Conservation (phyloP, 2,888 invertebrate genomes). For the Luperina testacea region DNA sequence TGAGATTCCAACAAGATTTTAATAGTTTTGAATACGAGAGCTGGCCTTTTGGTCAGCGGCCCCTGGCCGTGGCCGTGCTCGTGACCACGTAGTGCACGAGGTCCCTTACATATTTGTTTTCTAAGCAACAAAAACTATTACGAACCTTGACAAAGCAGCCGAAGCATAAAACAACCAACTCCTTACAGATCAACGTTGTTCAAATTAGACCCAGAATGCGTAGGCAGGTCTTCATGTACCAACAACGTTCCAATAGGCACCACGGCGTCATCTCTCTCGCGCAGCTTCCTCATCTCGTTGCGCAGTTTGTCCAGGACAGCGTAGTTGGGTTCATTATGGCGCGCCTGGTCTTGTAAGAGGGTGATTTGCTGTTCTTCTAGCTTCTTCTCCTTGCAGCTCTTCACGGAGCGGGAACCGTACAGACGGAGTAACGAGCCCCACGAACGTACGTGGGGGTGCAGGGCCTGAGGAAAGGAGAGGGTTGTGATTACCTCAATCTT, state of each 20-base stretch:
- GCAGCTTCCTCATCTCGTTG: slow-evolving; percentile 94
- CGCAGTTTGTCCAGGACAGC: slow-evolving; percentile 96
- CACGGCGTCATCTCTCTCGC: slow-evolving; percentile 91
- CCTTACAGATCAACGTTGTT: slow-evolving; percentile 93
- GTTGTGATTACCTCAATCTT: neutral
- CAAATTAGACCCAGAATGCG: slow-evolving; percentile 93
- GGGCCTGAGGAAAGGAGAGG: slow-evolving; percentile 81
- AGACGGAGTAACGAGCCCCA: slow-evolving; percentile 98
- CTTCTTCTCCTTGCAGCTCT: slow-evolving; percentile 97
- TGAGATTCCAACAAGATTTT: neutral
- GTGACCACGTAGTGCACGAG: neutral
- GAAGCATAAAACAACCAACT: neutral
- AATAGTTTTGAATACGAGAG: neutral
- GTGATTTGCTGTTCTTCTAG: slow-evolving; percentile 98
- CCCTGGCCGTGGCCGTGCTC: neutral
- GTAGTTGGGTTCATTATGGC: slow-evolving; percentile 97
- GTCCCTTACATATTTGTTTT: neutral
- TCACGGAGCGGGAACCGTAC: slow-evolving; percentile 97
- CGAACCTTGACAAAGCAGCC: neutral
- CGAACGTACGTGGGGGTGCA: slow-evolving; percentile 98
- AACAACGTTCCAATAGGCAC: slow-evolving; percentile 90
- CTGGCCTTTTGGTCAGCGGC: neutral
- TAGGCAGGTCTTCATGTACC: slow-evolving; percentile 91
- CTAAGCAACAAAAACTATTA: neutral
- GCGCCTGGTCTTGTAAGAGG: slow-evolving; percentile 94